Base-by-base conservation (phyloP, 2,113 vertebrate species). In the Neodon shergylaensis region DNA sequence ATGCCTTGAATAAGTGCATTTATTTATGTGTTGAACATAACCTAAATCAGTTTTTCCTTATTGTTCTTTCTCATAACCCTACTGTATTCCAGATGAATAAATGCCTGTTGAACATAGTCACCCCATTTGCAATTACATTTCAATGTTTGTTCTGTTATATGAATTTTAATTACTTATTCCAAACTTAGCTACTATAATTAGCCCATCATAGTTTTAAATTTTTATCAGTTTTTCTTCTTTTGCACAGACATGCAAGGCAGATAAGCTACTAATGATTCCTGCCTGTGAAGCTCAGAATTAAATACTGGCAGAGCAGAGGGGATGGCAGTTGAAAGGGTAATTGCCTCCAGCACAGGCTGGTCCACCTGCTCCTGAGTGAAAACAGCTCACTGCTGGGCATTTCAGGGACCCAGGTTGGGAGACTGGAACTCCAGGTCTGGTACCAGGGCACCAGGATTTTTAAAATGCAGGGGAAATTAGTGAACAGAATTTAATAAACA, bases 101-200 rank as follows among this genome's bases (percentile, higher is more conserved):
- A 97, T 90, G 95, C 96, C 36, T 90, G 93, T 97, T 91, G 89
- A 95, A 78, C 26, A 63, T 84, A 92, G 95, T 94, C 63, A 26
- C 42, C 36, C 76, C 39, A 68, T 94, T 92, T 92, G 63, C 70
- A 96, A 90, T 94, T 96, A 81, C 36, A 95, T 91, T 97, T 97
- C 96, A 90, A 94, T 86, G 76, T 94, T 97, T 96, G 72, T 95
- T 96, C 58, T 94, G 19, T 89, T 94, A 78, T 33, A 28, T 92
- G 94, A 97, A 98, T 96, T 96, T 96, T 96, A 98, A 98, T 98
- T 94, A 96, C 73, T 66, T 92, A 74, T 84, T 83, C 26, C 74
- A 96, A 97, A 97, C 49, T 90, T 87, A 91, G 78, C 88, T 92
- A 36, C 90, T 90, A 82, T 94, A 81, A 95, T 95, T 94, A 97